Percentiles rank a stretch among this genome's conserved stretches.
Evolutionary conservation across 92 coral and sea anemone species (phyloP).

Genomic region (Paragorgia papillata): DNA sequence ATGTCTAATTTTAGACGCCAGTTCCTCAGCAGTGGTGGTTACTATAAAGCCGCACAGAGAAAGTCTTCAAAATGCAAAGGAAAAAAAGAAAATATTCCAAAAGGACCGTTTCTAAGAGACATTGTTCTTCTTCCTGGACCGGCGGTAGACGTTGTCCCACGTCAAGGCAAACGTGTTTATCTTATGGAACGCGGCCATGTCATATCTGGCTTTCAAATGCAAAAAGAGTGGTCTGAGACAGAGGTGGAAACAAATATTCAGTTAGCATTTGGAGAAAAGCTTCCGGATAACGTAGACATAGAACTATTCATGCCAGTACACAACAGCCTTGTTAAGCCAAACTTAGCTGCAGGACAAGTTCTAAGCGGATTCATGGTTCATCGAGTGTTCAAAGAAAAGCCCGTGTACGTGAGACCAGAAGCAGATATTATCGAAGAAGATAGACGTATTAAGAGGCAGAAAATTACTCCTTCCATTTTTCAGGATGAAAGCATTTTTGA

Average conservation of each 20-base stretch:
- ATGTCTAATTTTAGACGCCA: slow-evolving; percentile 21
- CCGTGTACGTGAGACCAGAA: too few species aligned
- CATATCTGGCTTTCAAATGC: slow-evolving; percentile 53
- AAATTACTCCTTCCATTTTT: too few species aligned
- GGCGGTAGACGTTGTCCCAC: slow-evolving; percentile 47
- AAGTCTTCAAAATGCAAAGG: slow-evolving; percentile 17
- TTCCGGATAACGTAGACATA: slow-evolving; percentile 40
- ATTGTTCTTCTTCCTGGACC: slow-evolving; percentile 55
- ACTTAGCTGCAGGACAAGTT: slow-evolving; percentile 59
- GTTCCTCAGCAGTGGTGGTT: neutral
- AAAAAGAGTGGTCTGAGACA: slow-evolving; percentile 62
- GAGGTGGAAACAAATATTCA: slow-evolving; percentile 39
- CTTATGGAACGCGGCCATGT: slow-evolving; percentile 53
- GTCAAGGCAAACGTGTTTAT: slow-evolving; percentile 61
- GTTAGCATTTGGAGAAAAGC: slow-evolving; percentile 43
- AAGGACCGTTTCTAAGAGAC: slow-evolving; percentile 67
- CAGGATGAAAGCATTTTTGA: too few species aligned
- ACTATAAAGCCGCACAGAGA: neutral
- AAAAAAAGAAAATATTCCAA: slow-evolving; percentile 29
- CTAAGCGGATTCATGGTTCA: slow-evolving; percentile 47
- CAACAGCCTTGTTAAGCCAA: slow-evolving; percentile 53
- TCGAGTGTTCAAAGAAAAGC: slow-evolving; percentile 48
- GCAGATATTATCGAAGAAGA: too few species aligned
- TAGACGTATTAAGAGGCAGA: too few species aligned
- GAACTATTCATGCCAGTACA: slow-evolving; percentile 58